A percentile compares a stretch with the other conserved stretches of the same genome.
Conservation (phyloP, 2,113 vertebrate genomes). For the Sinocyclocheilus rhinocerous region DNA sequence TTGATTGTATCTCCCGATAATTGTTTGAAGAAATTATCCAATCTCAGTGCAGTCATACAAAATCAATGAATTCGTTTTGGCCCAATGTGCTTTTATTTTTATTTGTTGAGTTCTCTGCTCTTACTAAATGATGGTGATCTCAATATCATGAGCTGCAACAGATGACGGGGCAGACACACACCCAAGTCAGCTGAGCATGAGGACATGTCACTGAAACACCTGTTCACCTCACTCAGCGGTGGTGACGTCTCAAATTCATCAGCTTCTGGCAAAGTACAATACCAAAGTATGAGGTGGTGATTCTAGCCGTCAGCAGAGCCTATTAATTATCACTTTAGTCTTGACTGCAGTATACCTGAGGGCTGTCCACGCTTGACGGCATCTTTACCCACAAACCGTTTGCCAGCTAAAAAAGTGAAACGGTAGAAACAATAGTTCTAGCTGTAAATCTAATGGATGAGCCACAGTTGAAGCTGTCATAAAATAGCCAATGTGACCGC, state of each 20-base stretch:
- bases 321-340: constrained; percentile 58
- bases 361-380: constrained; percentile 40
- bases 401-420: not conserved
- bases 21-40: not conserved
- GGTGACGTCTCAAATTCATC: constrained; percentile 30
- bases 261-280: constrained; percentile 38
- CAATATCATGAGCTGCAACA: constrained; percentile 32
- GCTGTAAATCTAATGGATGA: constrained; percentile 12
- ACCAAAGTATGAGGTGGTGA: constrained; percentile 43
- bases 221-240: constrained; percentile 52
- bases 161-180: constrained; percentile 13
- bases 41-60: not conserved
- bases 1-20: not conserved
- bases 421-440: not conserved
- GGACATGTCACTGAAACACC: constrained; percentile 47
- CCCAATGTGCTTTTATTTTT: not conserved
- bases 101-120: not conserved
- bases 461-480: not conserved
- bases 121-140: constrained; percentile 10
- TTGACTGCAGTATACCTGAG: constrained; percentile 47
- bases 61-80: not conserved
- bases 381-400: constrained; percentile 22
- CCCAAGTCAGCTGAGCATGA: constrained; percentile 16
- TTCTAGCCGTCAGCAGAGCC: constrained; percentile 49
- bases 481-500: not conserved